These are phyloP conservation scores for Synanthedon myopaeformis DNA, from an alignment of 2,888 invertebrate genomes.

Conservation along the genomic window DNA sequence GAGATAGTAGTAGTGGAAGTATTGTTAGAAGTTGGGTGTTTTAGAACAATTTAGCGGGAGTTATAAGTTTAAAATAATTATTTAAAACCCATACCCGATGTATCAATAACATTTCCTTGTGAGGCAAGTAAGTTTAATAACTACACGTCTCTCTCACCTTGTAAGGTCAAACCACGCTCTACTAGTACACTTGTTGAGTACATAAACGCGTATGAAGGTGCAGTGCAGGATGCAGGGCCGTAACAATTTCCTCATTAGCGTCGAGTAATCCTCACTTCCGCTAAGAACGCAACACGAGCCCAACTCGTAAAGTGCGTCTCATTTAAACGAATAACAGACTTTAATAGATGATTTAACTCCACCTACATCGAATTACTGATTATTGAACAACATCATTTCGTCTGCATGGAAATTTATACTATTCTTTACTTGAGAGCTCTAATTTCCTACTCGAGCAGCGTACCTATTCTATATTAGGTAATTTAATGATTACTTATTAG, in stretches of 20 bases:
- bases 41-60: too few species aligned
- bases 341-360: background rate
- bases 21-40: too few species aligned
- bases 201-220: background rate
- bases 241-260: conserved; percentile 61
- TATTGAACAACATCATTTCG: too few species aligned
- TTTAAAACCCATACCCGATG: too few species aligned
- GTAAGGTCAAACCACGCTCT: background rate
- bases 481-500: too few species aligned
- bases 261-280: conserved; percentile 51
- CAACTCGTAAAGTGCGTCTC: background rate
- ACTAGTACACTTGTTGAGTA: background rate
- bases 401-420: too few species aligned
- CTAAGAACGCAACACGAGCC: background rate
- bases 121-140: background rate
- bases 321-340: background rate
- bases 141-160: background rate
- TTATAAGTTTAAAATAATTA: too few species aligned
- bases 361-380: background rate
- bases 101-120: too few species aligned
- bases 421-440: too few species aligned
- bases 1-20: too few species aligned
- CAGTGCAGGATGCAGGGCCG: conserved; percentile 9
- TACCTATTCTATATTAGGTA: too few species aligned
- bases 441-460: too few species aligned